Evolutionary conservation across 2,113 vertebrate species (phyloP), one percentile per base, ranked within the genome.

Genomic region (Anoplopoma fimbria): DNA sequence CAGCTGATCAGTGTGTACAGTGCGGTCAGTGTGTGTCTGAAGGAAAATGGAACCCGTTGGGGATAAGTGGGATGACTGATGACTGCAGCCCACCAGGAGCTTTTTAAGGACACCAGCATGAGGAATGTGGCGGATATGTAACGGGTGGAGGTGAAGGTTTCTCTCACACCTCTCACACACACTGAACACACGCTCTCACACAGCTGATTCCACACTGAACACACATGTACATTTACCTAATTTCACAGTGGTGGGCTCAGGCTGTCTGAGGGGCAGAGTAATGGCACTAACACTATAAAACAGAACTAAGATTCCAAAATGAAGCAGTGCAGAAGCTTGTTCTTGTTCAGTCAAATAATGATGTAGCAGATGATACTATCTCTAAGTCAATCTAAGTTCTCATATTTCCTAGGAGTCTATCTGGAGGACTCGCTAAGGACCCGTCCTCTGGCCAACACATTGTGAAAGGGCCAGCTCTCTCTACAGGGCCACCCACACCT

Each of bases 71-170:
- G 57, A 80, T 80, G 83, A 83, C 68, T 69, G 88, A 88, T 81
- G 81, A 53, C 61, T 65, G 65, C 27, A 45, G 60, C 61, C 70
- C 38, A 86, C 76, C 64, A 15, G 47, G 45, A 85, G 69, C 75
- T 58, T 82, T 86, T 80, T 84, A 73, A 85, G 75, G 76, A 93
- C 90, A 88, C 89, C 67, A 8, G 49, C 47, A 89, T 93, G 92
- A 91, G 93, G 93, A 94, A 94, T 95, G 83, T 60, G 27, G 38
- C 9, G 47, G 72, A 87, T 62, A 84, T 49, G 23, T 85, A 81
- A 88, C 70, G 86, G 82, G 27, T 61, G 40, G 38, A 83, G 85
- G 49, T 0, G 23, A 8, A 53, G 21, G 21, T 40, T 40, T 40
- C 19, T 8, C 47, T 2, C 21, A 21, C 47, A 51, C 47, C 19